These are phyloP conservation scores for Mobula birostris DNA, from an alignment of 2,113 vertebrate species.

Conservation along the genomic window DNA sequence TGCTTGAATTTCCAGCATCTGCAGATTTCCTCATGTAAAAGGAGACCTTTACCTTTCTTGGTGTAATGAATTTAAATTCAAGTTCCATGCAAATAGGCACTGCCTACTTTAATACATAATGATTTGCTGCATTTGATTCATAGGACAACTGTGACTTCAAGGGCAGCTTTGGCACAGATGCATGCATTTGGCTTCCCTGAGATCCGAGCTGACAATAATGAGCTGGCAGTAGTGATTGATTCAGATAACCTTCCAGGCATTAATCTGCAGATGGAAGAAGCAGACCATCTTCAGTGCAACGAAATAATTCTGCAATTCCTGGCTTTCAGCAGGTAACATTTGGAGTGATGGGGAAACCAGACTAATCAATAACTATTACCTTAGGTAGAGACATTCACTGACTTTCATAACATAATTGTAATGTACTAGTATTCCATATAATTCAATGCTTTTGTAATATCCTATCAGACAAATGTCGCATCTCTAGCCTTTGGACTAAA, in stretches of 20 bases:
- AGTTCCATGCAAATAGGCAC: too few relatives aligned
- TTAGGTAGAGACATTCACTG: neutral
- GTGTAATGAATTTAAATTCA: neutral
- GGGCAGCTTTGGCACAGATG: constrained; percentile 66
- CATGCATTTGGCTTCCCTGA: constrained; percentile 66
- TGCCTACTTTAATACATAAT: neutral
- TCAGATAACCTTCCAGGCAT: constrained; percentile 55
- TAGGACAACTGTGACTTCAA: constrained; percentile 64
- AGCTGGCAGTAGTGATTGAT: constrained; percentile 64
- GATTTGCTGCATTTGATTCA: constrained; percentile 2
- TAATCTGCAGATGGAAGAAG: constrained; percentile 65
- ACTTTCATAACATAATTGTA: neutral
- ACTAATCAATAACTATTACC: neutral
- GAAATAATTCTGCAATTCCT: constrained; percentile 84
- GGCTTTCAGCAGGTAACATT: constrained; percentile 74
- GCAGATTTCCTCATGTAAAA: neutral
- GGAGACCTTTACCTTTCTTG: neutral
- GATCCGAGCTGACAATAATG: constrained; percentile 61
- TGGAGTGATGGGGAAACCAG: neutral
- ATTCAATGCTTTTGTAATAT: neutral
- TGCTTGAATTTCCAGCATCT: too few relatives aligned
- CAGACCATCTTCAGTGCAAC: constrained; percentile 69
- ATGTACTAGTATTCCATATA: neutral
- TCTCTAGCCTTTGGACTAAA: neutral
- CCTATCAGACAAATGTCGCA: neutral